Evolutionary conservation across 2,888 invertebrate species (phyloP), one percentile per base, ranked within the genome.

Genomic region (Camponotus fellah): DNA sequence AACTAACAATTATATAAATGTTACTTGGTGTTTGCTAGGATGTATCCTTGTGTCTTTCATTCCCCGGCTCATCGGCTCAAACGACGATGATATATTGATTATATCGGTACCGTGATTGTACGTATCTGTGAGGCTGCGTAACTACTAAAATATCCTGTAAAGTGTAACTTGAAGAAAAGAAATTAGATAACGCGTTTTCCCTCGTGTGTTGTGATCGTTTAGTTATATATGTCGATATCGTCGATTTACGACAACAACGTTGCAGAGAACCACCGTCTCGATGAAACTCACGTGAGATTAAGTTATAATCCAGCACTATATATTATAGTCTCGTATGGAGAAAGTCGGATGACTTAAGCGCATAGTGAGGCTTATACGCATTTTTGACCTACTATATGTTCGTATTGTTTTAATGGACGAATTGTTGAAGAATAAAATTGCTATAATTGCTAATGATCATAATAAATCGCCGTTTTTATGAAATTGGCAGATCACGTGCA

Each of bases 401-500:
- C 66, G 46, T 79, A 87, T 81, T 85, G 80, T 87, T 77, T 85
- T 82, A 84, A 72, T 84, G 65, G 64, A 82, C 68, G 49, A 80
- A 68, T 84, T 81, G 86, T 82, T 84, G 49, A 86, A 82, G 26
- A 75, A 84, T 82, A 83, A 71, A 81, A 69, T 87, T 83, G 84
- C 79, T 82, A 53, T 53, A 71, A 82, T 79, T 60, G 46, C 79
- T 60, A 71, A 53, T 6, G 37, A 60, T 80, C 65, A 86, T 60
- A 69, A 84, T 65, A 66, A 85, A 87, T 85, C 56, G 84, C 80
- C 84, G 75, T 85, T 84, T 84, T 65, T 77, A 89, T 79, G 83
- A 76, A 85, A 90, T 83, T 88, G 87, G 88, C 85, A 88, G 87
- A 85, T 88, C 82, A 64, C 65, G 82, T 53, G 83, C 79, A 56